Evolutionary conservation across 2,888 invertebrate species (phyloP), one percentile per base, ranked within the genome.

Genomic region (Eupeodes luniger): DNA sequence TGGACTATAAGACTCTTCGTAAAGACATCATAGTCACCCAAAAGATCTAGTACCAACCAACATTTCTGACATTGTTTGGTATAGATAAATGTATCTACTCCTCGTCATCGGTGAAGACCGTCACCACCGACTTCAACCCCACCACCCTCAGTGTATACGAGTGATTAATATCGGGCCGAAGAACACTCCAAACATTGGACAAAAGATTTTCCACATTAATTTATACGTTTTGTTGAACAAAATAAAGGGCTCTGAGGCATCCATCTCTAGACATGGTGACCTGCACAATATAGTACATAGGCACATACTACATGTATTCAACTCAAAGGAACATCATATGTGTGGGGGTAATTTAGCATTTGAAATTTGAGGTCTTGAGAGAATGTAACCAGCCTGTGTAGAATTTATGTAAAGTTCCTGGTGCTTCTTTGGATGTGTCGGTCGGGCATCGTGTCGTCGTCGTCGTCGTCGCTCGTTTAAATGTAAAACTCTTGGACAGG

Each of bases 121-220:
- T 19, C 16, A 0, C 55, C 55, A 44, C 1, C 40, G 40, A 40
- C 40, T 5, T 7, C 40, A 9, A 40, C 40, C 40, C 49, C 66
- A 36, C 27, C 67, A 27, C 64, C 55, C 72, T 47, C n/a, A 61
- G 34, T 40, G 6, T 64, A 47, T 47, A 79, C 64, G 75, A 79
- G 86, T 82, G 86, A 86, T 86, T 86, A 82, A 86, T 82, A 72
- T 75, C 64, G 64, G 53, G 27, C 77, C 34, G n/a, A 19, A 67
- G 67, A 72, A 70, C 74, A 49, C 61, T 51, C 51, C 55, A 61
- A 62, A 79, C 74, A 70, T 75, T 49, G 78, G 69, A 76, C 79
- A 82, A 76, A 82, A 86, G 82, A 82, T 83, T 75, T 80, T 80
- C 55, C 14, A 72, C 87, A 76, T 80, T 87, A 83, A 87, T 80